Conservation (phyloP, 2,888 invertebrate genomes). For the Raillietiella orientalis region DNA sequence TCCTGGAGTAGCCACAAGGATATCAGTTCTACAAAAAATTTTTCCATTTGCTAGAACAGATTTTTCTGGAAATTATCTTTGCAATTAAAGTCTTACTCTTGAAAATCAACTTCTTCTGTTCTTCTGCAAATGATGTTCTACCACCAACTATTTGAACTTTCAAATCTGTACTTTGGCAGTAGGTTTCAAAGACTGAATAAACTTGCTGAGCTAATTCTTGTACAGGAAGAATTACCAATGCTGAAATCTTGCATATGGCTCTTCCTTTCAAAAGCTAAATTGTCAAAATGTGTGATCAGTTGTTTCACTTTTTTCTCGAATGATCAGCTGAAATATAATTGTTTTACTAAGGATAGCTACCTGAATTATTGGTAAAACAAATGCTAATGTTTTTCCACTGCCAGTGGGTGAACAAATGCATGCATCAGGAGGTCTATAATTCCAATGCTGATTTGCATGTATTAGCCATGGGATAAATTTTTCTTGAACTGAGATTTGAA, state of each 20-base stretch:
- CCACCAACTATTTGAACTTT: slow-evolving; percentile 31
- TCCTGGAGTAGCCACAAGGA: slow-evolving; percentile 19
- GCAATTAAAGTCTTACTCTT: slow-evolving; percentile 17
- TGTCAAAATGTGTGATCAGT: background rate
- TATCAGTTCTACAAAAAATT: slow-evolving; percentile 11
- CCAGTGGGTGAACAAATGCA: slow-evolving; percentile 94
- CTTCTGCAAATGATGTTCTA: slow-evolving; percentile 18
- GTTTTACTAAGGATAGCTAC: too few species aligned
- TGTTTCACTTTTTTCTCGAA: too few species aligned
- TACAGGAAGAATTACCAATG: slow-evolving; percentile 69
- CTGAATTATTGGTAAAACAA: slow-evolving; percentile 66
- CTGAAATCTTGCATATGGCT: slow-evolving; percentile 31
- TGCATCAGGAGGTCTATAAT: slow-evolving; percentile 40
- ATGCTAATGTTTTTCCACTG: slow-evolving; percentile 84
- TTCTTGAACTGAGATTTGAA: slow-evolving; percentile 24
- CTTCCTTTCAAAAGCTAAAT: slow-evolving; percentile 22
- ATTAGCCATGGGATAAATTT: slow-evolving; percentile 42
- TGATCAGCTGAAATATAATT: too few species aligned
- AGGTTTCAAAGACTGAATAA: slow-evolving; percentile 34
- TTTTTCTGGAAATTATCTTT: slow-evolving; percentile 14
- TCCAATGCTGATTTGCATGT: slow-evolving; percentile 21
- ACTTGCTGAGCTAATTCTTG: slow-evolving; percentile 72
- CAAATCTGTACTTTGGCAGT: slow-evolving; percentile 16
- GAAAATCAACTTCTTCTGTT: slow-evolving; percentile 21
- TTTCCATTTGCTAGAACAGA: slow-evolving; percentile 4